phyloP scores from a whole-genome alignment of 2,888 invertebrate species.

The Netelia fuscicornis region DNA sequence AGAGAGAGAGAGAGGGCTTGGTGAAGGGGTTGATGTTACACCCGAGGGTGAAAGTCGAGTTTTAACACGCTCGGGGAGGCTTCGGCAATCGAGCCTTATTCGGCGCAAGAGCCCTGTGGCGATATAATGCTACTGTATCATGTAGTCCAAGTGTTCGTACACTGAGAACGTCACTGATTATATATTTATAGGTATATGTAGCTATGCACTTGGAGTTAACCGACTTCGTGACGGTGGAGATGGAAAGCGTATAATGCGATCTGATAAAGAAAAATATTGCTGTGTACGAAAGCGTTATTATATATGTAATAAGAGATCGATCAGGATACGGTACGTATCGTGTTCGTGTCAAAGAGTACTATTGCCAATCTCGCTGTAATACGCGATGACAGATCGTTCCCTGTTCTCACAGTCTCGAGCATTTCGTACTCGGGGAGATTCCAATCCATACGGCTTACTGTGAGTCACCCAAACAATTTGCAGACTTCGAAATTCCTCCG shows the following conservation, averaged over 20 bases:
- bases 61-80: conserved; percentile 26
- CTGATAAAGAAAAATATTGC: conserved; percentile 18
- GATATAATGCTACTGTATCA: conserved; percentile 32
- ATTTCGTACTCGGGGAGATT: background rate
- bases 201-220: conserved; percentile 11
- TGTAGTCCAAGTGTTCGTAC: background rate
- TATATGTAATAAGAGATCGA: conserved; percentile 38
- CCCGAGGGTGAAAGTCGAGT: conserved; percentile 30
- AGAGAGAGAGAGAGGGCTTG: background rate
- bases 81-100: conserved; percentile 41
- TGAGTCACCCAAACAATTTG: background rate
- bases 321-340: conserved; percentile 1
- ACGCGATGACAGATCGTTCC: background rate
- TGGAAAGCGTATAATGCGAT: conserved; percentile 23
- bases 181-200: background rate
- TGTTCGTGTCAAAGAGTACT: conserved; percentile 12
- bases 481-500: background rate
- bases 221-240: conserved; percentile 8
- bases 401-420: background rate
- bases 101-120: conserved; percentile 1
- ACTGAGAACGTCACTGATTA: background rate
- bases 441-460: background rate
- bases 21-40: conserved; percentile 15
- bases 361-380: background rate
- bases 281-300: background rate